Evolutionary conservation across 2,888 invertebrate genomes (phyloP).

Genomic region (Pseudococcus viburni): DNA sequence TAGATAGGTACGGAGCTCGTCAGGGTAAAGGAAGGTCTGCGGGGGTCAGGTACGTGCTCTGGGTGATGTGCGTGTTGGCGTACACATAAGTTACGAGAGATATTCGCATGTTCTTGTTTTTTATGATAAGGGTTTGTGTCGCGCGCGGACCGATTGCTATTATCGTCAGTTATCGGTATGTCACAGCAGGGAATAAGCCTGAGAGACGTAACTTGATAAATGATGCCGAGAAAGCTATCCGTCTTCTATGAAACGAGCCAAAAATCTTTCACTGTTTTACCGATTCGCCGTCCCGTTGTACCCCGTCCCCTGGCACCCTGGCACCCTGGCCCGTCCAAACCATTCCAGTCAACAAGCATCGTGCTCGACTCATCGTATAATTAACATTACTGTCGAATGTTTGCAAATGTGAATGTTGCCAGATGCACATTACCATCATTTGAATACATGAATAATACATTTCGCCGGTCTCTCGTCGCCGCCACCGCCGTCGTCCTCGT

Average conservation of each 20-base stretch:
- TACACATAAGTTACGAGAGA: background rate
- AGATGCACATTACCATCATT: constrained; percentile 45
- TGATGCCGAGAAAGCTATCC: constrained; percentile 60
- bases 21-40: too few relatives aligned
- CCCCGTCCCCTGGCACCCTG: background rate
- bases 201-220: constrained; percentile 60
- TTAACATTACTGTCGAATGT: constrained; percentile 54
- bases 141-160: constrained; percentile 29
- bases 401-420: constrained; percentile 49
- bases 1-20: background rate
- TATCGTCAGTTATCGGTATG: constrained; percentile 52
- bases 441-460: constrained; percentile 57
- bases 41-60: background rate
- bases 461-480: background rate
- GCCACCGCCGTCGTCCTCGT: background rate
- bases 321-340: background rate
- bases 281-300: background rate
- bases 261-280: constrained; percentile 39
- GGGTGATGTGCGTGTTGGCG: background rate
- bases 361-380: constrained; percentile 18
- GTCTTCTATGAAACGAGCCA: constrained; percentile 52
- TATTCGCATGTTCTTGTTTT: constrained; percentile 36
- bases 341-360: background rate
- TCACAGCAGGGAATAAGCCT: constrained; percentile 38
- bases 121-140: constrained; percentile 26